Evolutionary conservation across 1,140 invertebrate genomes (phyloP).

Genomic region (Elysia chlorotica): DNA sequence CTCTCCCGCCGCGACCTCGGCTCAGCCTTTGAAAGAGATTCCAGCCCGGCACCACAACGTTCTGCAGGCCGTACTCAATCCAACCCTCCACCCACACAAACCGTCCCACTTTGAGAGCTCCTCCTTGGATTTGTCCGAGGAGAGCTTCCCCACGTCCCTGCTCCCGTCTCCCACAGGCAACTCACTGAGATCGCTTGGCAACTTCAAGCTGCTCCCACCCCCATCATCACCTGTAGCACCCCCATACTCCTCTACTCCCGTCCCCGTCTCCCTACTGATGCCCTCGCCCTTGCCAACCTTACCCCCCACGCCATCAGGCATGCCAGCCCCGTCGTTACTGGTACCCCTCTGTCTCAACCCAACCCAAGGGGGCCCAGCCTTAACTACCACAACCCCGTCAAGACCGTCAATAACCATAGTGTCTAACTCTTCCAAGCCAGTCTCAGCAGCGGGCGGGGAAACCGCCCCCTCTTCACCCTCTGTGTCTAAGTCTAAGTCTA

Average conservation of each 20-base stretch:
- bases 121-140: constrained; percentile 6
- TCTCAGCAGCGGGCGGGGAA: not conserved
- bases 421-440: not conserved
- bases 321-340: not conserved
- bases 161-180: not conserved
- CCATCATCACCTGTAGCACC: constrained; percentile 1
- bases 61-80: constrained; percentile 8
- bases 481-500: too few relatives aligned
- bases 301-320: constrained; percentile 7
- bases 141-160: not conserved
- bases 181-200: too few relatives aligned
- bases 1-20: not conserved
- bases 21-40: not conserved
- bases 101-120: constrained; percentile 9
- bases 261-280: constrained; percentile 7
- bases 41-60: constrained; percentile 13
- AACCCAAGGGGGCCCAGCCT: too few relatives aligned
- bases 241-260: not conserved
- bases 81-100: not conserved
- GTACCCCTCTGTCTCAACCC: not conserved
- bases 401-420: not conserved
- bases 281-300: not conserved
- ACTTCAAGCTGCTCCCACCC: too few relatives aligned
- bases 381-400: not conserved
- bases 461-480: too few relatives aligned